These are phyloP conservation scores for Zaprionus tsacasi DNA, from an alignment of 1,140 invertebrate genomes.

Conservation along the genomic window DNA sequence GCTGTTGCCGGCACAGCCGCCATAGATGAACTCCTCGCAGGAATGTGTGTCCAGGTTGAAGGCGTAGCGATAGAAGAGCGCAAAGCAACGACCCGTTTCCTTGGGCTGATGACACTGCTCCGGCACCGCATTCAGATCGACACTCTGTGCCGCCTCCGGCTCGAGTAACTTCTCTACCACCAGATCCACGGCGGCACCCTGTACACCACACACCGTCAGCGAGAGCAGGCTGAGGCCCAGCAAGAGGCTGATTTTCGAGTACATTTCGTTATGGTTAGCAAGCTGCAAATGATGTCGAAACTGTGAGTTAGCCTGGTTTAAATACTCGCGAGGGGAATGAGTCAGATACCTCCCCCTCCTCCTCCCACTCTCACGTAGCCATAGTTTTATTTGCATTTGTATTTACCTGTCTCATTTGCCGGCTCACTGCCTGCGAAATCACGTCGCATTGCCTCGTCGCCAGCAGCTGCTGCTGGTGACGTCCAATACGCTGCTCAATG, in stretches of 20 bases:
- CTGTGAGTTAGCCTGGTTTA: constrained; percentile 46
- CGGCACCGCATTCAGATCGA: constrained; percentile 39
- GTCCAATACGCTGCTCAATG: constrained; percentile 46
- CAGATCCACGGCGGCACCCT: constrained; percentile 53
- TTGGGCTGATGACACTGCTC: constrained; percentile 89
- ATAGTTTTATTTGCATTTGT: constrained; percentile 31
- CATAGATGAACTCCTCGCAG: constrained; percentile 93
- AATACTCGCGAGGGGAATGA: constrained; percentile 46
- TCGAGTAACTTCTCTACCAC: constrained; percentile 56
- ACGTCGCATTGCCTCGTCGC: constrained; percentile 41
- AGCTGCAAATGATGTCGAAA: constrained; percentile 48
- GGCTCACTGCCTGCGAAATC: constrained; percentile 56
- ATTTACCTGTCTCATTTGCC: constrained; percentile 69
- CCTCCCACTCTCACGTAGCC: constrained; percentile 29
- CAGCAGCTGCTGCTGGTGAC: constrained; percentile 25
- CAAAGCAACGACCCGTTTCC: constrained; percentile 92
- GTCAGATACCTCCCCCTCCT: constrained; percentile 10
- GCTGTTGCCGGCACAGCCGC: constrained; percentile 94
- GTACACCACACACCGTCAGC: constrained; percentile 1
- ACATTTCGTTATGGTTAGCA: constrained; percentile 56
- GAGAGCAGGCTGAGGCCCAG: constrained; percentile 26
- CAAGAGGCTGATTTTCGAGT: constrained; percentile 41
- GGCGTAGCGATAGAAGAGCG: constrained; percentile 92
- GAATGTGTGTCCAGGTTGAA: constrained; percentile 89
- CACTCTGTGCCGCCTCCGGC: neutral